Base-by-base conservation (phyloP, 1,140 invertebrate genomes). In the Leptonema lineaticorne region DNA sequence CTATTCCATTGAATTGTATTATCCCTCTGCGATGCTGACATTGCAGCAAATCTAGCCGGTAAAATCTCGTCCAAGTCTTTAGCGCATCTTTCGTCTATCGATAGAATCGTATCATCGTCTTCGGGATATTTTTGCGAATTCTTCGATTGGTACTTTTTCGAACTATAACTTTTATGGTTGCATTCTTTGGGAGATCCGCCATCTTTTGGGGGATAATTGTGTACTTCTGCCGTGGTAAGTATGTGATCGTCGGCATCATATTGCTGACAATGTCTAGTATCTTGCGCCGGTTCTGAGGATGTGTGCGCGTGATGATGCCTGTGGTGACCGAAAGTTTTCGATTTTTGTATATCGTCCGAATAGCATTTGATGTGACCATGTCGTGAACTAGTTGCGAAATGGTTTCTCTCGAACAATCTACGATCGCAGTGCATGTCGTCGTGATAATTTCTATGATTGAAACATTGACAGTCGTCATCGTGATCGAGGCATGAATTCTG, bases 41-140 rank as follows among this genome's bases (percentile, higher is more conserved):
- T 77, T 56, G 80, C 79, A n/a, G 80, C 80, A 33, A 83, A 75
- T 72, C 81, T 76, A 11, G 79, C 81, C 24, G 81, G 81, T 59
- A 83, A 73, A 64, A 83, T 83, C 78, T 83, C 81, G 74, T 83
- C 80, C 27, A 83, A 74, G 74, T 83, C 80, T 48, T 79, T 78
- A 37, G 81, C 81, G 60, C 81, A 83, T 20, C 81, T 74, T 70
- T 83, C 81, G 64, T 83, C 81, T 16, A 83, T 74, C 57, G 81
- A 81, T 64, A 80, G 78, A 6, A 81, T 81, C n/a, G 76, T 79
- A 60, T 83, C 81, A 30, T 78, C 79, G 73, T 83, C 80, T 46
- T 82, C 72, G 1, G 62, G 57, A 46, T 71, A 71, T 45, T 70
- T 70, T 77, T 78, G 70, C 77, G 79, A 64, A 80, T 80, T 68